phyloP scores from a whole-genome alignment of 2,888 invertebrate species.

The Brenthis daphne region DNA sequence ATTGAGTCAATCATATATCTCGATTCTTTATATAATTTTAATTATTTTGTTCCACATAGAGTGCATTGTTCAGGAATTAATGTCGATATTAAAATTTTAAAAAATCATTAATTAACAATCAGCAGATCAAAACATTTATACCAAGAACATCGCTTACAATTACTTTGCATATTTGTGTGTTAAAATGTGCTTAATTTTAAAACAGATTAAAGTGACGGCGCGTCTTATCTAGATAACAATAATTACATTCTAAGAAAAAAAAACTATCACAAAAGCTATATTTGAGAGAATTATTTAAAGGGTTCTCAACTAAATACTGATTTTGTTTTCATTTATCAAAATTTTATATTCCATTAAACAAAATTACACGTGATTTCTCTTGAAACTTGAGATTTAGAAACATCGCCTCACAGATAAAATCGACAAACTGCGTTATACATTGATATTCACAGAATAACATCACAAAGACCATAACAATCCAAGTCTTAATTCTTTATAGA shows the following conservation, averaged over 20 bases:
- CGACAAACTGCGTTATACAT: conserved; percentile 16
- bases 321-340: conserved; percentile 6
- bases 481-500: conserved; percentile 74
- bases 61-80: neutral
- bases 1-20: too few species aligned
- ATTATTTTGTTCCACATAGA: too few species aligned
- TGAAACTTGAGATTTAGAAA: conserved; percentile 7
- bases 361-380: conserved; percentile 3
- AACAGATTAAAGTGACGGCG: conserved; percentile 40
- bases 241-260: conserved; percentile 61
- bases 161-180: conserved; percentile 38
- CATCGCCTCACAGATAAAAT: conserved; percentile 4
- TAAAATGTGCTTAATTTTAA: conserved; percentile 37
- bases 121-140: conserved; percentile 1
- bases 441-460: conserved; percentile 59
- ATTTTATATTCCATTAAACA: neutral
- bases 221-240: conserved; percentile 32
- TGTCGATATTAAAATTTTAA: conserved; percentile 4
- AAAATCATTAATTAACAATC: neutral
- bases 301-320: conserved; percentile 13
- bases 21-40: too few species aligned
- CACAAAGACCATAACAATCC: conserved; percentile 67
- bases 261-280: conserved; percentile 71
- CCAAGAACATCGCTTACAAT: conserved; percentile 23
- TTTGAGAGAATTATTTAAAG: conserved; percentile 26